Conservation (phyloP, 1,140 invertebrate species). For the Trichonephila clavata region DNA sequence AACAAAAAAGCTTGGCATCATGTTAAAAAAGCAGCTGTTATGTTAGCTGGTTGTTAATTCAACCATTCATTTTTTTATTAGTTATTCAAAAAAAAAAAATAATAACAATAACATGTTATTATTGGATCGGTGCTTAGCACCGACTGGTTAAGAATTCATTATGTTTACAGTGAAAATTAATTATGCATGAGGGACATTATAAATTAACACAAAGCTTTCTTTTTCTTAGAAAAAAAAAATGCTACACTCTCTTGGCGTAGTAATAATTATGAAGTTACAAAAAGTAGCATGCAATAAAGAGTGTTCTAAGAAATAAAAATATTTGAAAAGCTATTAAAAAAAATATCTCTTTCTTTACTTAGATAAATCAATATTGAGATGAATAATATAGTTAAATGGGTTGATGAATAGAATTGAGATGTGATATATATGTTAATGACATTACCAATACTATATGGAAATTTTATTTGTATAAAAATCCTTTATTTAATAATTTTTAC, state of each 20-base stretch:
- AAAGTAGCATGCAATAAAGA: background rate
- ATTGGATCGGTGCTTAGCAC: background rate
- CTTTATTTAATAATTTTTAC: too few relatives aligned
- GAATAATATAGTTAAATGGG: too few relatives aligned
- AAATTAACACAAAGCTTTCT: background rate
- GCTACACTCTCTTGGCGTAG: too few relatives aligned
- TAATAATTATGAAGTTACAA: background rate
- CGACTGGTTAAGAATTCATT: background rate
- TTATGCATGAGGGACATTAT: background rate
- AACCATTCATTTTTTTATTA: background rate
- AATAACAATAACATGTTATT: background rate
- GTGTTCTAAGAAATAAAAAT: background rate
- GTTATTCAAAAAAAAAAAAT: background rate
- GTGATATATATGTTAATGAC: too few relatives aligned
- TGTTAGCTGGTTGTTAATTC: background rate
- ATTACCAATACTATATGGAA: too few relatives aligned
- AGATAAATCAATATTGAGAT: too few relatives aligned
- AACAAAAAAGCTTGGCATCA: too few relatives aligned
- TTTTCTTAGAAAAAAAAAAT: background rate
- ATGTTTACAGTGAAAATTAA: background rate
- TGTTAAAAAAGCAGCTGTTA: background rate
- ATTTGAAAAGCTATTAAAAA: too few relatives aligned
- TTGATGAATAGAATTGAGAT: too few relatives aligned
- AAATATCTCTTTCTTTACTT: too few relatives aligned
- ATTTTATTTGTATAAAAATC: too few relatives aligned